Conservation (phyloP, 2,113 vertebrate species). For the Thomomys bottae region DNA sequence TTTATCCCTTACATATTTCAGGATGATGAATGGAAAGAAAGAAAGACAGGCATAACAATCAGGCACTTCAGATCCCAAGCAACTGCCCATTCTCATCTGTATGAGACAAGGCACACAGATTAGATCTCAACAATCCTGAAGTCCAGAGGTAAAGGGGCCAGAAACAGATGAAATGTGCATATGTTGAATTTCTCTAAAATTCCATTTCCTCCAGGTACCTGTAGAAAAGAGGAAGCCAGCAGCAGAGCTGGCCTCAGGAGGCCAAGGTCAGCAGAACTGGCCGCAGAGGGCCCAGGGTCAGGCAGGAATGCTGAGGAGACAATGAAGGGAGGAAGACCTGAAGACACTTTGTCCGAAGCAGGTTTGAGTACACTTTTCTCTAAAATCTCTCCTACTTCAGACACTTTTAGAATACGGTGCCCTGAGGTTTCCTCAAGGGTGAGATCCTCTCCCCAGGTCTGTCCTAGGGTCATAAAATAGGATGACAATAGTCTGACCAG, state of each 20-base stretch:
- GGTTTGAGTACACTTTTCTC: slow-evolving; percentile 39
- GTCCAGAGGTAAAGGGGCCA: background rate
- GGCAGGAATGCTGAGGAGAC: slow-evolving; percentile 25
- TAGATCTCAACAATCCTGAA: slow-evolving; percentile 25
- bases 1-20: background rate
- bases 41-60: background rate
- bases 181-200: background rate
- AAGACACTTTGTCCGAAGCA: too few relatives aligned
- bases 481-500: background rate
- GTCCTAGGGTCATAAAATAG: slow-evolving; percentile 55
- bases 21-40: background rate
- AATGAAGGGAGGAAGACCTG: background rate
- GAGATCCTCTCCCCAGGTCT: background rate
- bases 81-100: background rate
- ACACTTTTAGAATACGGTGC: background rate
- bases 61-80: background rate
- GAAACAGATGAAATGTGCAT: background rate
- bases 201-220: background rate
- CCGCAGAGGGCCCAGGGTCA: background rate
- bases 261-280: too few relatives aligned
- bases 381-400: slow-evolving; percentile 8
- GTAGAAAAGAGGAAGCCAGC: background rate
- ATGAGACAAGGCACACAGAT: background rate
- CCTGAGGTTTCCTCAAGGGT: slow-evolving; percentile 37
- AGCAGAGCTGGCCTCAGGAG: background rate